These are phyloP conservation scores for Trilocha varians DNA, from an alignment of 2,888 invertebrate genomes.

Conservation along the genomic window DNA sequence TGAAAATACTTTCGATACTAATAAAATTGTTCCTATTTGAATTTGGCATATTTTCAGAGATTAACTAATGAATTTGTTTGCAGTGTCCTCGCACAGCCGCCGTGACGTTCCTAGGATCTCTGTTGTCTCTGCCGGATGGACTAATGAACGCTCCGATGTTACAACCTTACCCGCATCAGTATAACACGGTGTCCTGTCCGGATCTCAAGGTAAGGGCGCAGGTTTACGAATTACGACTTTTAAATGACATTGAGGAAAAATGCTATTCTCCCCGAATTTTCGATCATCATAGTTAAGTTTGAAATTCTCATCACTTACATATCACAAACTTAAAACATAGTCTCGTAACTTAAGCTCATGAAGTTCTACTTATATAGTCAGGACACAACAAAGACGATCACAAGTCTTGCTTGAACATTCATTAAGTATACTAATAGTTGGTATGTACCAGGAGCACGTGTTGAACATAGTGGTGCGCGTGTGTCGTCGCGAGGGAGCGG, in stretches of 20 bases:
- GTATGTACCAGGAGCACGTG: conserved; percentile 84
- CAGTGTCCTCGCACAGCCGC: conserved; percentile 92
- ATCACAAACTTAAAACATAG: too few relatives aligned
- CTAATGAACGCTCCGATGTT: conserved; percentile 79
- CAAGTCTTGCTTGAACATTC: neutral
- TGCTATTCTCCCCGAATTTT: too few relatives aligned
- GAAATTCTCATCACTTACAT: too few relatives aligned
- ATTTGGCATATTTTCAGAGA: neutral
- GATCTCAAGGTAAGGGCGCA: conserved; percentile 88
- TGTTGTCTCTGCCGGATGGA: conserved; percentile 86
- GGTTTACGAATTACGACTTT: too few relatives aligned
- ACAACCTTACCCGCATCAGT: conserved; percentile 77
- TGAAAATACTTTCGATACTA: too few relatives aligned
- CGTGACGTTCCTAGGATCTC: conserved; percentile 88
- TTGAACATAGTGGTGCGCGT: conserved; percentile 89
- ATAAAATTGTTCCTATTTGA: neutral
- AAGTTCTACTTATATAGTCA: neutral
- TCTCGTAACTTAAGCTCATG: too few relatives aligned
- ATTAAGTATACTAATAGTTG: neutral
- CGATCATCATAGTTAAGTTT: too few relatives aligned
- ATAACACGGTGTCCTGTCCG: conserved; percentile 76
- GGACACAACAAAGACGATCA: neutral
- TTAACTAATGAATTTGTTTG: conserved; percentile 12
- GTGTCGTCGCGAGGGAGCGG: conserved; percentile 91
- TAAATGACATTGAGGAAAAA: too few relatives aligned